Evolutionary conservation across 1,140 invertebrate species (phyloP), one percentile per base, ranked within the genome.

Genomic region (Caligus rogercresseyi): DNA sequence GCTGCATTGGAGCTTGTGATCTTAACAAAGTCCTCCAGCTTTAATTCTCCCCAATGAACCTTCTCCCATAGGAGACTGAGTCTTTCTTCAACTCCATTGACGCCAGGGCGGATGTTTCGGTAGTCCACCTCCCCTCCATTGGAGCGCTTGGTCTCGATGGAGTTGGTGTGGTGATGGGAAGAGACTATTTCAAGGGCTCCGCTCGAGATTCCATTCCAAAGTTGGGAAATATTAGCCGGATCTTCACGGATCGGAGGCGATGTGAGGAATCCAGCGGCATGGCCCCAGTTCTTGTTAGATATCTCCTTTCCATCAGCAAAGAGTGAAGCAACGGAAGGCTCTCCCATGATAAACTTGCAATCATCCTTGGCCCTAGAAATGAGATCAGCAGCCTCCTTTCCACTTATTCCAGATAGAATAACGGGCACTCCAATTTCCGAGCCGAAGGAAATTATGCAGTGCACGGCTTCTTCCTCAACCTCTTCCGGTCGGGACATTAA

Each of bases 401-500:
- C 91, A 91, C 95, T 97, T 68, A 97, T 87, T 80, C 95, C 90
- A 67, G 94, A 89, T 70, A 98, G 81, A 78, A 96, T 96, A 59
- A 97, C 78, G 2, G 93, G 92, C 71, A 86, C 84, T 69, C 84
- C 81, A 65, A 85, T 83, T 81, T 92, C 87, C 73, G 89, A 84
- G 54, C 94, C 91, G 67, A 98, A 83, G 61, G 86, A 83, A 71
- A 90, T 93, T 15, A 93, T 94, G 69, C 95, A 79, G 71, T 90
- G 85, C 1, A 91, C 89, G 23, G 95, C 95, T 76, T 98, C 95
- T 2, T 87, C 90, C 73, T 99, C 95, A 0, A 97, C 84, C 73
- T 96, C 90, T 75, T 98, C 95, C 23, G 94, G 89, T n/a, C 93
- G 79, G n/a, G 89, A 91, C 70, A 95, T 76, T 70, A 87, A 83